A percentile compares a stretch with the other conserved stretches of the same genome.
phyloP scores from a whole-genome alignment of 2,113 vertebrate genomes.

The Boleophthalmus pectinirostris region DNA sequence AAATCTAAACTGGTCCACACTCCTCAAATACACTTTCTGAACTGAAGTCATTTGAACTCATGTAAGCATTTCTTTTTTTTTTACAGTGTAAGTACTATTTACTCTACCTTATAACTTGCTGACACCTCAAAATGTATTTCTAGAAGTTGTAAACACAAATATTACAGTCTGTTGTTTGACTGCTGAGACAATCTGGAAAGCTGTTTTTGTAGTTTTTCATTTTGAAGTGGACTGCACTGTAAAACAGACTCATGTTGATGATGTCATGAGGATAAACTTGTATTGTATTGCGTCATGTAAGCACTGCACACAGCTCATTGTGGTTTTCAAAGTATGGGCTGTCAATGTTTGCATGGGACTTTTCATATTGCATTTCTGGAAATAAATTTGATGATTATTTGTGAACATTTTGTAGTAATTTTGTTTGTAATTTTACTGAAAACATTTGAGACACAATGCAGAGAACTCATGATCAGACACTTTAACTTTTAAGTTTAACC shows the following conservation, averaged over 20 bases:
- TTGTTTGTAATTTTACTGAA: not conserved
- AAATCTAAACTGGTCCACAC: not conserved
- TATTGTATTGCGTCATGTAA: constrained; percentile 21
- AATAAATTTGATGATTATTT: constrained; percentile 57
- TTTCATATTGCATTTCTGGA: constrained; percentile 58
- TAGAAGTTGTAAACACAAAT: constrained; percentile 28
- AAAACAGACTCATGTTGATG: constrained; percentile 30
- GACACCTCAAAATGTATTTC: constrained; percentile 18
- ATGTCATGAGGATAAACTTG: constrained; percentile 42
- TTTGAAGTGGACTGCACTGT: constrained; percentile 13
- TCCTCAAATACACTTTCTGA: not conserved
- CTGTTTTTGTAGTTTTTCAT: constrained; percentile 18
- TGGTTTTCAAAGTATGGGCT: constrained; percentile 31
- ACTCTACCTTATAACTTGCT: not conserved
- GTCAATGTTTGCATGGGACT: constrained; percentile 63
- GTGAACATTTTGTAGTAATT: constrained; percentile 13
- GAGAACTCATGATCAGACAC: no score
- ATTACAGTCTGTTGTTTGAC: constrained; percentile 16
- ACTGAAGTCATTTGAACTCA: not conserved
- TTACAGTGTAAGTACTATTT: not conserved
- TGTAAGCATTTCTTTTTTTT: not conserved
- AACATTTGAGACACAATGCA: not conserved
- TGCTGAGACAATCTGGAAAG: constrained; percentile 50
- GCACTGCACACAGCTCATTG: constrained; percentile 29
- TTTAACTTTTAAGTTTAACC: no score